Evolutionary conservation across 2,113 vertebrate species (phyloP).

Genomic region (Piliocolobus tephrosceles): DNA sequence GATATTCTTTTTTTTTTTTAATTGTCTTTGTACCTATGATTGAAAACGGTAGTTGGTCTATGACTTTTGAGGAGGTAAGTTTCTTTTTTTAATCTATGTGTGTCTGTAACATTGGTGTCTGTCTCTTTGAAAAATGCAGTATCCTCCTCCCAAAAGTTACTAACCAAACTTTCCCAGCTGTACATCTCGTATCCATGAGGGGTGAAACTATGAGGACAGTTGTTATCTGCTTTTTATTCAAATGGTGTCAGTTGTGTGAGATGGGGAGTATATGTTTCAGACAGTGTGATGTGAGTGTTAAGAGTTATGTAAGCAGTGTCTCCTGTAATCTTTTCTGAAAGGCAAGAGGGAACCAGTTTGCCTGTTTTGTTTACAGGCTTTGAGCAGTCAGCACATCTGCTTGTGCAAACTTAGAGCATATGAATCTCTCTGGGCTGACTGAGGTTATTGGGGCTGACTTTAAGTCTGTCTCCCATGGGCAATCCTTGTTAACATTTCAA

Average conservation of each 20-base stretch:
- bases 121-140: slow-evolving; percentile 84
- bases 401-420: background rate
- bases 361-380: slow-evolving; percentile 28
- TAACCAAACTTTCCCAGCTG: slow-evolving; percentile 26
- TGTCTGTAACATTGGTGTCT: slow-evolving; percentile 77
- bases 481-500: background rate
- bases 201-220: background rate
- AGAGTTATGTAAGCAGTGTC: background rate
- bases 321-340: background rate
- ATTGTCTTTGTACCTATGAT: slow-evolving; percentile 86
- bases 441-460: slow-evolving; percentile 21
- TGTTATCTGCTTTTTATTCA: background rate
- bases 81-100: slow-evolving; percentile 75
- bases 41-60: slow-evolving; percentile 86
- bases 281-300: background rate
- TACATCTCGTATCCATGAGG: background rate
- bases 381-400: slow-evolving; percentile 50
- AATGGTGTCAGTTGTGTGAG: background rate
- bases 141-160: slow-evolving; percentile 84
- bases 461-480: background rate
- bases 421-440: background rate
- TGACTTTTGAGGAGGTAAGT: slow-evolving; percentile 89
- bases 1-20: slow-evolving; percentile 81
- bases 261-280: background rate
- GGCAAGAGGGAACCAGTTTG: slow-evolving; percentile 34